Base-by-base conservation (phyloP, 2,797 vertebrate genomes). In the Capromys pilorides region DNA sequence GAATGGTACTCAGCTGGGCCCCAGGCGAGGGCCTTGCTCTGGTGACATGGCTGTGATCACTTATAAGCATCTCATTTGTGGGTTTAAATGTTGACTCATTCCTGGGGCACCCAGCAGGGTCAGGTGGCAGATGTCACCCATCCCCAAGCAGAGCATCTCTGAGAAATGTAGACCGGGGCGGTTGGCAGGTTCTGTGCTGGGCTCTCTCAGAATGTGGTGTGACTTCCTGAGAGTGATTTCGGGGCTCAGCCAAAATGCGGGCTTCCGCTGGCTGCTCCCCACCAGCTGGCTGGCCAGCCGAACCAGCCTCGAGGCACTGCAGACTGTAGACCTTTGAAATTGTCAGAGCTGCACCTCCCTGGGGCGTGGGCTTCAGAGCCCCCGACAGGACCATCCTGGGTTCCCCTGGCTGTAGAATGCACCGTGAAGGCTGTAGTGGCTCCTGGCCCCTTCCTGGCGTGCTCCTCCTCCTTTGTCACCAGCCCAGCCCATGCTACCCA, bases 141-240 rank as follows among this genome's bases (percentile, higher is more conserved):
- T 95, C 96, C 96, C 64, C 97, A 97, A 59, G 95, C 97, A 96
- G 95, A 87, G 95, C 31, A 90, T 97, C 97, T 98, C 96, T n/a
- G 94, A 96, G 97, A 95, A 95, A 95, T 87, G 95, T 91, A 90
- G 93, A 94, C 4, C 45, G 82, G 93, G 94, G 64, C 88, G 62
- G 84, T 45, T 90, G 54, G 75, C 0, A 9, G 96, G 49, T 79
- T 66, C 36, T 5, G 71, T n/a, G 91, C 86, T 41, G 59, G 71
- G 82, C 82, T 83, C 75, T 69, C 92, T 86, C 28, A 75, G 78
- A 88, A 45, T 0, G 2, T 62, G 3, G 1, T 1, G 64, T 51
- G 92, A 62, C 57, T 64, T 54, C 1, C 5, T 26, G 28, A 16
- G 86, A 85, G 79, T 18, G 39, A 51, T 69, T 92, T 94, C 86